phyloP scores from a whole-genome alignment of 2,113 vertebrate genomes.

The Cathartes aura region DNA sequence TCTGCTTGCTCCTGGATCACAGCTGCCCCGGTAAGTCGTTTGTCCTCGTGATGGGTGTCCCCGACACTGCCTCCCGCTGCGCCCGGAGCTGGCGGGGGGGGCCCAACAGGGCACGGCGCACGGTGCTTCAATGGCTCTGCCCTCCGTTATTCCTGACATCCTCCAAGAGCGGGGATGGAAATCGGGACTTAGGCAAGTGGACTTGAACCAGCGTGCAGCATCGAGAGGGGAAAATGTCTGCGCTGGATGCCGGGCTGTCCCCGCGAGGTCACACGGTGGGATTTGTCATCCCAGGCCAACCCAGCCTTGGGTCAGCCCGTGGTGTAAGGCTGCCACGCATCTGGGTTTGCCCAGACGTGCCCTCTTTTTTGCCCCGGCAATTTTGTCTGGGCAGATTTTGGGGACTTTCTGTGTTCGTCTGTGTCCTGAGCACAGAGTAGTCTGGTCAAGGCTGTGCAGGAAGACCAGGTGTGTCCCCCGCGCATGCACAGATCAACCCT shows the following conservation, averaged over 20 bases:
- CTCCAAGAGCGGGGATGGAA: background rate
- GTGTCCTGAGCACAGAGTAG: background rate
- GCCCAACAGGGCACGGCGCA: too few relatives aligned
- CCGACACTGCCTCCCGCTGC: background rate
- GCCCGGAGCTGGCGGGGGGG: background rate
- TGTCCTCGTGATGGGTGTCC: too few relatives aligned
- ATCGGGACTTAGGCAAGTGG: rapidly evolving
- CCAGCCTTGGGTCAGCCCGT: background rate
- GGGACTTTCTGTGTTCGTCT: background rate
- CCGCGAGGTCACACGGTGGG: background rate
- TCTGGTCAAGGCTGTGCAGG: background rate
- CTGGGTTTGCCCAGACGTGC: background rate
- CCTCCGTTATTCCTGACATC: too few relatives aligned
- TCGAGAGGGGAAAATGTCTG: rapidly evolving
- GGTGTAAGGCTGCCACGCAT: background rate
- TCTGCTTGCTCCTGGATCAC: background rate
- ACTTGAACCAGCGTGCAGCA: background rate
- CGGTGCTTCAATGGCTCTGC: background rate
- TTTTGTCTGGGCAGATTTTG: background rate
- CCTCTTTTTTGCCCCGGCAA: background rate
- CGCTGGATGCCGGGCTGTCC: background rate
- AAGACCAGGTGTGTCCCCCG: background rate
- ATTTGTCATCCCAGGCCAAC: too few relatives aligned
- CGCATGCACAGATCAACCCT: rapidly evolving
- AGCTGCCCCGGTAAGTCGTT: background rate